Conservation (phyloP, 2,113 vertebrate genomes). For the Octodon degus region DNA sequence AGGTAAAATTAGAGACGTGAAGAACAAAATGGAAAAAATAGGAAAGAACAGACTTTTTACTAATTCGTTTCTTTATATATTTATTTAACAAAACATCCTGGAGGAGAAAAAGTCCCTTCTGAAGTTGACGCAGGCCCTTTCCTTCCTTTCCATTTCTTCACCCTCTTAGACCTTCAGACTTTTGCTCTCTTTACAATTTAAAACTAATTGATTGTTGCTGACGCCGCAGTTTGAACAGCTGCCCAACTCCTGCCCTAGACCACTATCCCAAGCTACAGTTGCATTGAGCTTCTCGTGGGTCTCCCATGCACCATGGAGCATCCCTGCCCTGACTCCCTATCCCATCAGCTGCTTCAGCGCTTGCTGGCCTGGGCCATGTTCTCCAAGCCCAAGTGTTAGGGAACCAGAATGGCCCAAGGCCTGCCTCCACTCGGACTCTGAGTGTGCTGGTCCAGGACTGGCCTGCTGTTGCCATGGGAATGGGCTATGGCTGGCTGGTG, state of each 20-base stretch:
- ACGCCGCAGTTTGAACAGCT: not conserved
- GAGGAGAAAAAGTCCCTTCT: slow-evolving; percentile 4
- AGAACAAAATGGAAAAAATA: slow-evolving; percentile 83
- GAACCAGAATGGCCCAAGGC: not conserved
- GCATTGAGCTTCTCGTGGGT: not conserved
- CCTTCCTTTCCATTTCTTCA: not conserved
- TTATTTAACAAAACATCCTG: slow-evolving; percentile 74
- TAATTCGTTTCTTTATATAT: slow-evolving; percentile 77
- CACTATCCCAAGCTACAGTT: not conserved
- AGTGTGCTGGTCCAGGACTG: not conserved
- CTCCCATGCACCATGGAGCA: not conserved
- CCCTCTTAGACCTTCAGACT: not conserved
- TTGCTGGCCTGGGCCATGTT: not conserved
- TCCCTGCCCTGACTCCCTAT: accelerated
- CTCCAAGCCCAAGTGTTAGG: not conserved
- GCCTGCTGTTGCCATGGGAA: not conserved
- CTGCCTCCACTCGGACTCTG: not conserved
- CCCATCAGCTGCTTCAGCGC: not conserved
- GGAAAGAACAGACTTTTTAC: slow-evolving; percentile 80
- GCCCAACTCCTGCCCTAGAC: not conserved
- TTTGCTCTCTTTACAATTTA: not conserved
- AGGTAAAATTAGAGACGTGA: slow-evolving; percentile 83
- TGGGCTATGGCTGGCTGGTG: not conserved
- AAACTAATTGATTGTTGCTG: not conserved
- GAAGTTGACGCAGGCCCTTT: not conserved